Evolutionary conservation across 1,140 invertebrate species (phyloP).

Genomic region (Pentalonia nigronervosa): DNA sequence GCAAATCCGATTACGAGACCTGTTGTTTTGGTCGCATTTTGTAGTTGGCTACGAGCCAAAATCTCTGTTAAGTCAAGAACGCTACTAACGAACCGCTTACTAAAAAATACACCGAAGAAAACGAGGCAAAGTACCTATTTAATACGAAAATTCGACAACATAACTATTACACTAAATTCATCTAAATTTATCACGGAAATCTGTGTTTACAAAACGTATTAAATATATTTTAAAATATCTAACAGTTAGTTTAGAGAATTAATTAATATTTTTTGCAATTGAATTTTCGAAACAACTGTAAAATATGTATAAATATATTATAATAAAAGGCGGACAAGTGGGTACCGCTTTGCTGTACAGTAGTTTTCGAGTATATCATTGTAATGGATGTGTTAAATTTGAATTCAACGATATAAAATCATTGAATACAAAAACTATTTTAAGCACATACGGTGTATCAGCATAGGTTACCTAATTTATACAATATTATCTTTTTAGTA

Average conservation of each 20-base stretch:
- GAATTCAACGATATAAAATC: no score
- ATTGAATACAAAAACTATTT: no score
- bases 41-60: slow-evolving; percentile 51
- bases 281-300: background rate
- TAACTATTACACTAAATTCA: background rate
- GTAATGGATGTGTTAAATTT: no score
- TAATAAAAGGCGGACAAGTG: no score
- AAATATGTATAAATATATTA: background rate
- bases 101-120: background rate
- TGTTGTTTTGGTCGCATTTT: slow-evolving; percentile 50
- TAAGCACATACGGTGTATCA: no score
- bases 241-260: background rate
- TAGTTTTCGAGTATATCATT: no score
- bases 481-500: no score
- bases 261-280: background rate
- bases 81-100: slow-evolving; percentile 38
- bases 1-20: slow-evolving; percentile 45
- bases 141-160: background rate
- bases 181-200: background rate
- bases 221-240: background rate
- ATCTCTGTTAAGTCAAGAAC: slow-evolving; percentile 26
- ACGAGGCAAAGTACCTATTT: background rate
- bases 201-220: background rate
- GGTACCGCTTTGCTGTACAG: no score
- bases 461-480: no score